Evolutionary conservation across 1,140 invertebrate species (phyloP).

Genomic region (Drosophila baimaii): DNA sequence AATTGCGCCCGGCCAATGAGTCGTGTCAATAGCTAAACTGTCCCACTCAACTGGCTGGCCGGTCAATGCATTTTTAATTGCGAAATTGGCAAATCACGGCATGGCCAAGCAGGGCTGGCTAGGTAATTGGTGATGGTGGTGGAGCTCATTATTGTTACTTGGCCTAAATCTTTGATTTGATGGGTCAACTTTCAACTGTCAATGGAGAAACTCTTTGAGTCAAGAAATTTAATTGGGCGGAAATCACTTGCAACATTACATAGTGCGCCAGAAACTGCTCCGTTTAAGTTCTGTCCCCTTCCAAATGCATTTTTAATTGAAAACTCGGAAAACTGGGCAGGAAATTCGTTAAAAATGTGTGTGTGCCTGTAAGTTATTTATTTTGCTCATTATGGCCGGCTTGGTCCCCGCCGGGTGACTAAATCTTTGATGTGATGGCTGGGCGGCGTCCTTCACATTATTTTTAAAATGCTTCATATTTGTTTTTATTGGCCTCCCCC

Average conservation of each 20-base stretch:
- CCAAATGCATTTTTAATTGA: constrained; percentile 18
- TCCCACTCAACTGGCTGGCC: constrained; percentile 6
- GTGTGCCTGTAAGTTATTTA: constrained; percentile 10
- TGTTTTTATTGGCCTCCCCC: constrained; percentile 46
- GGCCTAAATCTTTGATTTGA: constrained; percentile 18
- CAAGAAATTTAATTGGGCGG: background rate
- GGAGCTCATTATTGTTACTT: constrained; percentile 13
- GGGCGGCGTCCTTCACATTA: constrained; percentile 42
- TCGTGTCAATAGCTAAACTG: constrained; percentile 64
- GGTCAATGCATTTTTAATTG: constrained; percentile 68
- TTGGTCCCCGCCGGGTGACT: constrained; percentile 10
- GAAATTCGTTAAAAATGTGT: constrained; percentile 19
- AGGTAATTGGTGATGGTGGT: constrained; percentile 17
- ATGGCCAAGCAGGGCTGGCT: background rate
- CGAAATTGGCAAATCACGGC: constrained; percentile 50
- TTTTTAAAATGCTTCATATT: constrained; percentile 58
- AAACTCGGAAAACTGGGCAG: constrained; percentile 1
- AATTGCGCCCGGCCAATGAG: constrained; percentile 47
- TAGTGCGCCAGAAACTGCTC: background rate
- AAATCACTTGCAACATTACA: background rate
- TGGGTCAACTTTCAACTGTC: constrained; percentile 1
- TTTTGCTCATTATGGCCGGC: constrained; percentile 22
- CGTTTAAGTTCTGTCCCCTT: background rate
- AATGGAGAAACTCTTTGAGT: no score
- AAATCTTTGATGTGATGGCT: constrained; percentile 49